These are phyloP conservation scores for Aphodius sticticus DNA, from an alignment of 2,888 invertebrate species.

Conservation along the genomic window DNA sequence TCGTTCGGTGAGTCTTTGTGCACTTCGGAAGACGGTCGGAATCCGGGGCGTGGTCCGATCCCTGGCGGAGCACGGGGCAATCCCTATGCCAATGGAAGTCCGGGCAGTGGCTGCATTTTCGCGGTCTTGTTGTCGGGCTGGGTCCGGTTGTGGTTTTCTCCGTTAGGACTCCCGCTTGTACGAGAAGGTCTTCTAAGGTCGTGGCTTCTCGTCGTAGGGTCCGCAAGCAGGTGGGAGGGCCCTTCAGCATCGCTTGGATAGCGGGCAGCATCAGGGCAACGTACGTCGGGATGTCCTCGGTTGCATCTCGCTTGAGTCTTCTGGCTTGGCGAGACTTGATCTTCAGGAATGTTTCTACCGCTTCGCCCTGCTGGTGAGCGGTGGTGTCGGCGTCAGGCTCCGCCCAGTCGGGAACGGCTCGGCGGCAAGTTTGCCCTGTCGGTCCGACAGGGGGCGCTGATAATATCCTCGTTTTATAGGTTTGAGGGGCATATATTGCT, in stretches of 20 bases:
- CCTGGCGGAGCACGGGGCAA: no score
- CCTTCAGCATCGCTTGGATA: neutral
- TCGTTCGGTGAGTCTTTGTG: no score
- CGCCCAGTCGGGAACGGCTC: no score
- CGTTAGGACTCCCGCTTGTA: neutral
- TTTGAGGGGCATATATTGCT: constrained; percentile 44
- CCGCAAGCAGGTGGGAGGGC: neutral
- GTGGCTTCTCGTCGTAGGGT: neutral
- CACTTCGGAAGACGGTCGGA: no score
- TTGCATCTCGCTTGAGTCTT: neutral
- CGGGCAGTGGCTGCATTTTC: no score
- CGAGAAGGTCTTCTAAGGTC: neutral
- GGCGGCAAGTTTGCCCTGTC: no score
- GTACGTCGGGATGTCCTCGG: neutral
- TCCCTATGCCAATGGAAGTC: no score
- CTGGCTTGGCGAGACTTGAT: neutral
- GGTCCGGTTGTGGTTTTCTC: neutral
- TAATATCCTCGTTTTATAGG: constrained; percentile 43
- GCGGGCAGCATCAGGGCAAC: neutral
- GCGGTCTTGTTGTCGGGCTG: neutral
- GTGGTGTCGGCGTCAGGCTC: no score
- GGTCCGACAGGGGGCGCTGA: no score
- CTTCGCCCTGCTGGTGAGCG: neutral
- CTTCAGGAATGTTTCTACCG: neutral
- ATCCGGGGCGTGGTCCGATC: neutral